A percentile compares a stretch with the other conserved stretches of the same genome.
phyloP scores from a whole-genome alignment of 2,113 vertebrate species.

The Isichthys henryi region DNA sequence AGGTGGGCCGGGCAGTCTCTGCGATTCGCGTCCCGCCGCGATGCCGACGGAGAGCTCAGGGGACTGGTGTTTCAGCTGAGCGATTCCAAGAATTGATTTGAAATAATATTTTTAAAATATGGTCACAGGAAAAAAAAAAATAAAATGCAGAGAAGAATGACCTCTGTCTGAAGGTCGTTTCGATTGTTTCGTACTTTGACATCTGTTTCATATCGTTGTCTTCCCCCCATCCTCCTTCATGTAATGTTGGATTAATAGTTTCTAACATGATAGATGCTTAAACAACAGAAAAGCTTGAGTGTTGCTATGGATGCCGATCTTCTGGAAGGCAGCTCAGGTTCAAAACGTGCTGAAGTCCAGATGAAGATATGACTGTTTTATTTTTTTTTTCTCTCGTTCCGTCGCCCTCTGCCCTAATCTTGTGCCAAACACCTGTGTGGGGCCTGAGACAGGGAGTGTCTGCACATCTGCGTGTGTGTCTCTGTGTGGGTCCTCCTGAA shows the following conservation, averaged over 20 bases:
- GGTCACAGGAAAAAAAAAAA: not conserved
- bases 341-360: not conserved
- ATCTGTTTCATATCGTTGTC: slow-evolving; percentile 27
- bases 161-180: not conserved
- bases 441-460: not conserved
- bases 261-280: slow-evolving; percentile 12
- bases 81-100: not conserved
- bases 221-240: not conserved
- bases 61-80: not conserved
- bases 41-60: not conserved
- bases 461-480: not conserved
- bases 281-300: not conserved
- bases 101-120: not conserved
- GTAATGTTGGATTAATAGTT: slow-evolving; percentile 13
- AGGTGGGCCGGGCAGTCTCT: not conserved
- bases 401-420: too few relatives aligned
- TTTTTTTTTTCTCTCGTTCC: not conserved
- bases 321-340: not conserved
- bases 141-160: not conserved
- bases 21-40: not conserved
- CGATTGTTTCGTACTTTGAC: slow-evolving; percentile 14
- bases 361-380: not conserved
- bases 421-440: not conserved
- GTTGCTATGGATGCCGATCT: not conserved
- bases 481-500: not conserved